A percentile compares a stretch with the other conserved stretches of the same genome.
Evolutionary conservation across 2,113 vertebrate genomes (phyloP).

Genomic region (Xenus cinereus): DNA sequence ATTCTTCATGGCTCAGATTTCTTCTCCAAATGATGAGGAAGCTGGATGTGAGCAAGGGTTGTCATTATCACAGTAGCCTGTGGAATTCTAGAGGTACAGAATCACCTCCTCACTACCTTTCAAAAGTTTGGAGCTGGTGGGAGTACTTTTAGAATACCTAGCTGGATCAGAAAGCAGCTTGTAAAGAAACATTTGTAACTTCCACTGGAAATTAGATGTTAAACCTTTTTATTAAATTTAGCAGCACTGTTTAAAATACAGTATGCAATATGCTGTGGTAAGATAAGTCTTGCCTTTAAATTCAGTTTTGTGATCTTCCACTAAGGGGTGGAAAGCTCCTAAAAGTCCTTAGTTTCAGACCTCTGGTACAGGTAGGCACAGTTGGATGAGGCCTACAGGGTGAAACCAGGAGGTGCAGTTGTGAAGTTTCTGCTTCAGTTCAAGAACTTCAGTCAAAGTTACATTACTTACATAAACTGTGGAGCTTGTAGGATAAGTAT

Average conservation of each 20-base stretch:
- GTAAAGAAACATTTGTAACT: not conserved
- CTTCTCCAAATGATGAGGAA: not conserved
- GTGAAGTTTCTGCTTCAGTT: not conserved
- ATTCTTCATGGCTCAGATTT: not conserved
- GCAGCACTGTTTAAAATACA: not conserved
- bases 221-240: not conserved
- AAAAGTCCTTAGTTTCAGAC: not conserved
- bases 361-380: not conserved
- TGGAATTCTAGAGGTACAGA: not conserved
- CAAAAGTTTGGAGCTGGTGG: not conserved
- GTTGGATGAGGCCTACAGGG: not conserved
- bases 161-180: not conserved
- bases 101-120: not conserved
- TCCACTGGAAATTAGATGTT: not conserved
- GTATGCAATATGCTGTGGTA: not conserved
- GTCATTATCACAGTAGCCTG: not conserved
- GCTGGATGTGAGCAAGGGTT: not conserved
- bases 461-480: not conserved
- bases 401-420: not conserved
- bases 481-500: not conserved
- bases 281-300: not conserved
- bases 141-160: not conserved
- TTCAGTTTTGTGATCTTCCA: not conserved
- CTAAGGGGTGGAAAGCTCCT: not conserved
- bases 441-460: not conserved